Conservation (phyloP, 2,113 vertebrate genomes). For the Hippocampus comes region DNA sequence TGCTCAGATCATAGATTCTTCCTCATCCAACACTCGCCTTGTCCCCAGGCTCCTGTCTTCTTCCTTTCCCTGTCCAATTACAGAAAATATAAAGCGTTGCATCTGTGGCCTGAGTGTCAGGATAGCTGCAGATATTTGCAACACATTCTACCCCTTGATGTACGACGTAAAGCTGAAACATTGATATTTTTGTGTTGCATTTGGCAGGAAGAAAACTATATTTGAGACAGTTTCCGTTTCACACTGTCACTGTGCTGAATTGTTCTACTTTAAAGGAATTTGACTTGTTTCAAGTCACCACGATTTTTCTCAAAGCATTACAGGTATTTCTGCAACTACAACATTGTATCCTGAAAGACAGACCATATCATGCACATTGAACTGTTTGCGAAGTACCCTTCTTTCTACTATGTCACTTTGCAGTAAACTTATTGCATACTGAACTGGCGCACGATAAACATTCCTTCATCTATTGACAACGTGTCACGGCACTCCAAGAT, state of each 20-base stretch:
- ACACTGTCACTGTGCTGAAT: neutral
- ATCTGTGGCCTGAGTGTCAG: slow-evolving; percentile 40
- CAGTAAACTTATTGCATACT: slow-evolving; percentile 43
- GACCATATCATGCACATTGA: slow-evolving; percentile 19
- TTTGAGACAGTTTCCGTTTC: neutral
- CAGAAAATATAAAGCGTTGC: slow-evolving; percentile 31
- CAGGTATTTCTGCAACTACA: neutral
- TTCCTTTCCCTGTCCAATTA: slow-evolving; percentile 59
- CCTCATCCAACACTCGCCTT: slow-evolving; percentile 37
- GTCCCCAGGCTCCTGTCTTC: slow-evolving; percentile 47
- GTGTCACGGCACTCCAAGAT: slow-evolving; percentile 44
- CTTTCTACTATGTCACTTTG: slow-evolving; percentile 39
- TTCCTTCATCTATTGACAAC: slow-evolving; percentile 40
- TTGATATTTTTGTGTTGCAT: slow-evolving; percentile 13
- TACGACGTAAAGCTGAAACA: slow-evolving; percentile 36
- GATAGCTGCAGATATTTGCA: slow-evolving; percentile 47
- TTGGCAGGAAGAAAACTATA: slow-evolving; percentile 37
- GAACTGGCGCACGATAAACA: slow-evolving; percentile 31
- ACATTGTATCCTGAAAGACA: slow-evolving; percentile 8
- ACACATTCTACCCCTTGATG: slow-evolving; percentile 31
- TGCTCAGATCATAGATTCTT: slow-evolving; percentile 56
- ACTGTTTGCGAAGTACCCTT: slow-evolving; percentile 28
- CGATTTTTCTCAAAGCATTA: neutral
- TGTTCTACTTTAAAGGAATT: neutral
- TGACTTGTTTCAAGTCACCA: neutral